Evolutionary conservation across 2,113 vertebrate genomes (phyloP), one percentile per base, ranked within the genome.

Genomic region (Desmodus rotundus): DNA sequence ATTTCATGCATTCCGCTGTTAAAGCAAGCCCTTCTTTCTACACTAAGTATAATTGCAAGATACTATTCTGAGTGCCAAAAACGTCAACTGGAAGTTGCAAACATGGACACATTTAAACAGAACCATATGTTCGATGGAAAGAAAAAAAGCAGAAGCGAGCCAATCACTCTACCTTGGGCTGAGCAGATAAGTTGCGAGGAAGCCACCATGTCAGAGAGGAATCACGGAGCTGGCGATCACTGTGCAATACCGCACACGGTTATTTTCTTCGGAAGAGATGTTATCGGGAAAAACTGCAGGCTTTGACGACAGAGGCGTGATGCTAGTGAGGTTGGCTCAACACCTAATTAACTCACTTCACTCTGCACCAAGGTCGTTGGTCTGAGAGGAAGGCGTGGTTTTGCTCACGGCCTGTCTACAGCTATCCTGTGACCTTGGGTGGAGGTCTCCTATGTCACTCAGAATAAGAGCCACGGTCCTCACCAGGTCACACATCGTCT

Each of bases 31-130:
- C 98, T 98, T 96, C 97, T 98, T 98, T 98, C 98, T 98, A 98
- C 98, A 98, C 97, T 97, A 97, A 98, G 98, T 94, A 97, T 99
- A 98, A 99, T 98, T 99, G 98, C 97, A 98, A 98, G 98, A 98
- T 98, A 87, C 97, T 97, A 63, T 96, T 98, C 96, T 16, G 91
- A 97, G 98, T 98, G 98, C 98, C 98, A 98, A 98, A 99, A 98
- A 98, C 96, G 98, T 98, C 98, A 98, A 97, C 98, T 98, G 93
- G 96, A 97, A 97, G 97, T 98, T 98, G 98, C 98, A 98, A 99
- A 99, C 98, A 98, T 97, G 98, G 98, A 98, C 98, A 97, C 45
- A 0, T 98, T 98, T 99, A 99, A 99, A 89, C 97, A 98, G 98
- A 98, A 98, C 97, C 98, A 99, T 98, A 98, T 99, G 98, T 98